A percentile compares a stretch with the other conserved stretches of the same genome.
These are phyloP conservation scores for Rhodeus uyekii DNA, from an alignment of 2,797 vertebrate genomes.

Conservation along the genomic window DNA sequence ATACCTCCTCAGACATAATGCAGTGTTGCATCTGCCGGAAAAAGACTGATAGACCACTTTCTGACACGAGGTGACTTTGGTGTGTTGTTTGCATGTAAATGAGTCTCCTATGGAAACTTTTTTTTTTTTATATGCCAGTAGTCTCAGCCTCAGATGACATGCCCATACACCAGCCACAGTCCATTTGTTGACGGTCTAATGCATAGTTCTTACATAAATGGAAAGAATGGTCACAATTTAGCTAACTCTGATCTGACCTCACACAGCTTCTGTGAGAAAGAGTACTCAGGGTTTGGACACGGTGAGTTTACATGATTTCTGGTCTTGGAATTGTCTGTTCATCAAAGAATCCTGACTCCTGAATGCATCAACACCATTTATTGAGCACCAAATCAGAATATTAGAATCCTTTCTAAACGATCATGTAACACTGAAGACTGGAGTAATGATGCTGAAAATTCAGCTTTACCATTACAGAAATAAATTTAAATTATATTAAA, in stretches of 20 bases:
- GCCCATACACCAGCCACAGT: neutral
- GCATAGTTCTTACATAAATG: neutral
- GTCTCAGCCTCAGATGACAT: neutral
- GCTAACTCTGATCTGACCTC: neutral
- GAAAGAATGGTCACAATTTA: neutral
- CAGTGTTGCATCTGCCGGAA: neutral
- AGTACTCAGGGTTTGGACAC: neutral
- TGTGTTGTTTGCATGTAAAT: slow-evolving; percentile 30
- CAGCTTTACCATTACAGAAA: neutral
- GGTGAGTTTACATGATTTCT: neutral
- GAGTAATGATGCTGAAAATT: neutral
- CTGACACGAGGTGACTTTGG: slow-evolving; percentile 4
- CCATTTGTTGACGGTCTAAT: neutral
- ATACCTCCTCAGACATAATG: neutral
- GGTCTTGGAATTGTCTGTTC: neutral
- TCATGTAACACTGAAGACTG: neutral
- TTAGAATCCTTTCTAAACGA: neutral
- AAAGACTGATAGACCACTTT: slow-evolving; percentile 17
- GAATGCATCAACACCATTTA: neutral
- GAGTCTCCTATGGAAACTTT: neutral
- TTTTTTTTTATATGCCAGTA: neutral
- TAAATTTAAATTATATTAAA: neutral
- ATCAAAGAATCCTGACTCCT: neutral
- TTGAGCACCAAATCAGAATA: neutral
- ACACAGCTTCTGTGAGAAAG: neutral